Evolutionary conservation across 2,888 invertebrate genomes (phyloP).

Genomic region (Furcula furcula): DNA sequence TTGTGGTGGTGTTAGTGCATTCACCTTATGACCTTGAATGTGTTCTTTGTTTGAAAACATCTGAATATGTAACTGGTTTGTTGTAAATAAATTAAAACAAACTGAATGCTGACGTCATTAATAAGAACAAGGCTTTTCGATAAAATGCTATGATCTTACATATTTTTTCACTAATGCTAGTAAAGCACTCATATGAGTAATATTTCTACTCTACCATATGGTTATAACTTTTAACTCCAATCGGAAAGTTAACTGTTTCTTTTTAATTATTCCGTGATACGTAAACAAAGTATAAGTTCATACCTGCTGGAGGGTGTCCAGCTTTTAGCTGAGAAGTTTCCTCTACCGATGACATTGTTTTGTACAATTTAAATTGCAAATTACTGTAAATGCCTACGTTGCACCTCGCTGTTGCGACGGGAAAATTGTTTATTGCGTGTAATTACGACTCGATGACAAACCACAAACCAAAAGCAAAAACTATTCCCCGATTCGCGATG

Average conservation of each 20-base stretch:
- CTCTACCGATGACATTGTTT: conserved; percentile 68
- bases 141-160: too few species aligned
- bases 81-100: too few species aligned
- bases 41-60: conserved; percentile 39
- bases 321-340: conserved; percentile 89
- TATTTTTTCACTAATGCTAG: too few species aligned
- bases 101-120: too few species aligned
- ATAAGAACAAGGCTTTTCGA: not conserved
- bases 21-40: conserved; percentile 41
- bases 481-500: not conserved
- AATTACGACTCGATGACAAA: conserved; percentile 39
- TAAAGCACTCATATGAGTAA: too few species aligned
- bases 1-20: not conserved
- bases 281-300: conserved; percentile 33
- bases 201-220: not conserved
- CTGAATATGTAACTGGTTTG: not conserved
- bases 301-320: conserved; percentile 96
- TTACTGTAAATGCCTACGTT: conserved; percentile 29
- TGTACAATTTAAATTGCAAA: conserved; percentile 10
- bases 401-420: conserved; percentile 20
- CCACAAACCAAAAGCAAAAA: conserved; percentile 10
- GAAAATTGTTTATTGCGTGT: conserved; percentile 50
- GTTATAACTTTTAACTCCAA: not conserved
- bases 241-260: not conserved
- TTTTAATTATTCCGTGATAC: conserved; percentile 3